A percentile compares a stretch with the other conserved stretches of the same genome.
phyloP scores from a whole-genome alignment of 2,888 invertebrate genomes.

The Ganaspis brasiliensis region DNA sequence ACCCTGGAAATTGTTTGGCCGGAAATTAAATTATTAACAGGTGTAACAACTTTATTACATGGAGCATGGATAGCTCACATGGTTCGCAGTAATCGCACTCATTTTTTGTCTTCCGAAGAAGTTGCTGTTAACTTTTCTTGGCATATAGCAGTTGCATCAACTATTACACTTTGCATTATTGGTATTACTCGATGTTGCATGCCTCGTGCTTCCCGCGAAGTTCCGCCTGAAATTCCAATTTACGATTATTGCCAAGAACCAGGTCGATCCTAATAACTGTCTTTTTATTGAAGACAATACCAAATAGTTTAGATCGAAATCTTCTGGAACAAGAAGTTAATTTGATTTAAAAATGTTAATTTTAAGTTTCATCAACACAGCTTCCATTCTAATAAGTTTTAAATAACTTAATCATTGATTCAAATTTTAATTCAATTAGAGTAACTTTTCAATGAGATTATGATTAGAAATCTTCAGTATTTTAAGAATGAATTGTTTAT shows the following conservation, averaged over 20 bases:
- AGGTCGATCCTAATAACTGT: not conserved
- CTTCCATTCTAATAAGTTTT: no score
- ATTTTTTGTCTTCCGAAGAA: conserved; percentile 57
- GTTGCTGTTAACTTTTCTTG: conserved; percentile 72
- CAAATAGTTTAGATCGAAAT: no score
- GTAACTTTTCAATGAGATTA: not conserved
- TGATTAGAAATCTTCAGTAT: not conserved
- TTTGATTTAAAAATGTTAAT: no score
- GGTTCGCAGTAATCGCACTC: conserved; percentile 67
- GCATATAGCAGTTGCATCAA: conserved; percentile 75
- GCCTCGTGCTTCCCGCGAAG: conserved; percentile 65
- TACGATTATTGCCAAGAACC: conserved; percentile 71
- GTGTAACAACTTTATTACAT: conserved; percentile 71
- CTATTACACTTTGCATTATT: conserved; percentile 71
- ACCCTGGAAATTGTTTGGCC: conserved; percentile 75
- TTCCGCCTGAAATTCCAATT: conserved; percentile 74
- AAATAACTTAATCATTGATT: no score
- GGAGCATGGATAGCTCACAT: conserved; percentile 75
- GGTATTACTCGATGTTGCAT: conserved; percentile 71
- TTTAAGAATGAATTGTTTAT: not conserved
- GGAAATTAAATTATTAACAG: conserved; percentile 71
- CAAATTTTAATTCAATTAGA: not conserved
- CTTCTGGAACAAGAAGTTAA: no score
- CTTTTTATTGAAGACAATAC: not conserved
- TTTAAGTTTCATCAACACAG: no score